Conservation (phyloP, 2,113 vertebrate genomes). For the human region DNA sequence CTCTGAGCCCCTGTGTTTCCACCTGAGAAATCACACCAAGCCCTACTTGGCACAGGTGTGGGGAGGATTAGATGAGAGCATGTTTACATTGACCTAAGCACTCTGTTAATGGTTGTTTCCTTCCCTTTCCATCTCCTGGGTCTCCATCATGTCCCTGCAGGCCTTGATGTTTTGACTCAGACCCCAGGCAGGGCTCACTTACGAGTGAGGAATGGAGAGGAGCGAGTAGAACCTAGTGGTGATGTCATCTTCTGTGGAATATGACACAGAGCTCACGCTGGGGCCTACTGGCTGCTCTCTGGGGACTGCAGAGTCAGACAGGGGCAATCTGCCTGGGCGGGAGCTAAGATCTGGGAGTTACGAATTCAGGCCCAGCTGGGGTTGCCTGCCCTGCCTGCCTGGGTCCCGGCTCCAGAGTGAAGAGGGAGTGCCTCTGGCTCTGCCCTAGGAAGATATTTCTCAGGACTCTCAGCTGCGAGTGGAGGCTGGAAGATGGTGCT, state of each 20-base stretch:
- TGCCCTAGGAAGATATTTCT: not conserved
- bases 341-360: not conserved
- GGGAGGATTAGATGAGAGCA: not conserved
- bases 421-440: not conserved
- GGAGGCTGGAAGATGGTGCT: not conserved
- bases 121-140: not conserved
- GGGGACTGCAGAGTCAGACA: not conserved
- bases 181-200: not conserved
- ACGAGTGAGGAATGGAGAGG: not conserved
- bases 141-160: not conserved
- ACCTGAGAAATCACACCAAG: not conserved
- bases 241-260: slow-evolving; percentile 44
- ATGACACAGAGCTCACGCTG: not conserved
- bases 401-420: not conserved
- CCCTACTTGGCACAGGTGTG: not conserved
- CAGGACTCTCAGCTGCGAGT: not conserved
- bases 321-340: not conserved
- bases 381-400: not conserved
- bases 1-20: not conserved
- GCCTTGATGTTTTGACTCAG: not conserved
- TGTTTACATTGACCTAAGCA: not conserved
- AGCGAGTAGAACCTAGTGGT: not conserved
- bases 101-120: no score
- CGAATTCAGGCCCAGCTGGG: not conserved
- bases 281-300: not conserved